These are phyloP conservation scores for Myiagra hebetior DNA, from an alignment of 2,113 vertebrate genomes.

Conservation along the genomic window DNA sequence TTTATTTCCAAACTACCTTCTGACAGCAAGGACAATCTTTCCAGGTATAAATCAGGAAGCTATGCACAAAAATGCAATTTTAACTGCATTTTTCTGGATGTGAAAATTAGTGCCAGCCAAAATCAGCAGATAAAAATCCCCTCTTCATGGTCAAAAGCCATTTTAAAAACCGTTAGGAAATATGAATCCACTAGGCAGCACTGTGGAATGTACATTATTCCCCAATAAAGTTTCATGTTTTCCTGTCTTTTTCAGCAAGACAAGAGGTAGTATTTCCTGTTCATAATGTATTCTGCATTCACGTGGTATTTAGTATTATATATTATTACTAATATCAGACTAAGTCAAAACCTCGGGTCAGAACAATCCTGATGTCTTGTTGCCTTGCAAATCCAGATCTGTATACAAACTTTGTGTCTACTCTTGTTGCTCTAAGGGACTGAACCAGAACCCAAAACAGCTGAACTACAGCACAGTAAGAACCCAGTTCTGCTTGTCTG, in stretches of 20 bases:
- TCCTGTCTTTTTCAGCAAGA: background rate
- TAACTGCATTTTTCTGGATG: background rate
- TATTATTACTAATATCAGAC: background rate
- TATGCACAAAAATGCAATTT: background rate
- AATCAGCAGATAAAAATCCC: background rate
- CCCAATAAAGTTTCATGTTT: background rate
- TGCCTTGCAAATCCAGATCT: background rate
- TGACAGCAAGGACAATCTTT: background rate
- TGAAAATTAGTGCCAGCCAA: background rate
- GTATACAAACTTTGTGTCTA: background rate
- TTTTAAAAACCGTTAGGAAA: background rate
- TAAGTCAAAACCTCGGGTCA: background rate
- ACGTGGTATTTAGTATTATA: background rate
- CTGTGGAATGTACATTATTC: background rate
- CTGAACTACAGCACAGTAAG: background rate
- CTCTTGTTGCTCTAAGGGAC: background rate
- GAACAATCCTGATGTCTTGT: background rate
- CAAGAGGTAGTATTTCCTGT: background rate
- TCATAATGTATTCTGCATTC: background rate
- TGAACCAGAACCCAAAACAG: slow-evolving; percentile 35
- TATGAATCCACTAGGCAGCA: background rate
- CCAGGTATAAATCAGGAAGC: background rate
- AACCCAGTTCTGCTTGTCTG: background rate
- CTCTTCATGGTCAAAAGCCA: background rate
- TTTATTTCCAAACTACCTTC: background rate